Conservation (phyloP, 2,888 invertebrate genomes). For the Lordiphosa fenestrarum region DNA sequence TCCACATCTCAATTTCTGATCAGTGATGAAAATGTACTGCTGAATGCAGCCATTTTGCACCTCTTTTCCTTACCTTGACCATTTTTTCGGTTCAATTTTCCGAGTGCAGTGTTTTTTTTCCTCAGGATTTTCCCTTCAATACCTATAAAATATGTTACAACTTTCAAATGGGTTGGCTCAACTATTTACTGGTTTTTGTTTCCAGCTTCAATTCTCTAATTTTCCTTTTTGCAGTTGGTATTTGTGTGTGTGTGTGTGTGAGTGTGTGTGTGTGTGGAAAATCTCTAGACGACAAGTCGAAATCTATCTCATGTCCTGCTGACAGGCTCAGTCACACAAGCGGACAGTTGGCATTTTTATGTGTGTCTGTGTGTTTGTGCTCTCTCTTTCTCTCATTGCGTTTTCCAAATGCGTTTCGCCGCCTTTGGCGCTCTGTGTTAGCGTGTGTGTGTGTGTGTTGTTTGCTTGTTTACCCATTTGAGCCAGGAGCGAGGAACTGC, state of each 20-base stretch:
- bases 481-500: slow-evolving; percentile 24
- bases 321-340: slow-evolving; percentile 69
- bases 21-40: no score
- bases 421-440: slow-evolving; percentile 41
- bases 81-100: slow-evolving; percentile 1
- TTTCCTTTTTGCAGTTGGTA: slow-evolving; percentile 19
- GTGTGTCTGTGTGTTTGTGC: slow-evolving; percentile 23
- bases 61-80: slow-evolving; percentile 1
- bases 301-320: slow-evolving; percentile 70
- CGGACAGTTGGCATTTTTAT: slow-evolving; percentile 69
- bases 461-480: slow-evolving; percentile 43
- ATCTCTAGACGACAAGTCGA: slow-evolving; percentile 23
- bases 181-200: slow-evolving; percentile 48
- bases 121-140: slow-evolving; percentile 1
- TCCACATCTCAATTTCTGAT: no score
- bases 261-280: slow-evolving; percentile 7
- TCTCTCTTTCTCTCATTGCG: slow-evolving; percentile 54
- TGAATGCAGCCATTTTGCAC: slow-evolving; percentile 6
- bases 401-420: slow-evolving; percentile 63
- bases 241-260: slow-evolving; percentile 4
- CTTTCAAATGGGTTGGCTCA: slow-evolving; percentile 34
- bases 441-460: slow-evolving; percentile 12
- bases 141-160: slow-evolving; percentile 48
- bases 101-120: slow-evolving; percentile 1
- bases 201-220: slow-evolving; percentile 21